Evolutionary conservation across 2,888 invertebrate genomes (phyloP).

Genomic region (Notodonta dromedarius): DNA sequence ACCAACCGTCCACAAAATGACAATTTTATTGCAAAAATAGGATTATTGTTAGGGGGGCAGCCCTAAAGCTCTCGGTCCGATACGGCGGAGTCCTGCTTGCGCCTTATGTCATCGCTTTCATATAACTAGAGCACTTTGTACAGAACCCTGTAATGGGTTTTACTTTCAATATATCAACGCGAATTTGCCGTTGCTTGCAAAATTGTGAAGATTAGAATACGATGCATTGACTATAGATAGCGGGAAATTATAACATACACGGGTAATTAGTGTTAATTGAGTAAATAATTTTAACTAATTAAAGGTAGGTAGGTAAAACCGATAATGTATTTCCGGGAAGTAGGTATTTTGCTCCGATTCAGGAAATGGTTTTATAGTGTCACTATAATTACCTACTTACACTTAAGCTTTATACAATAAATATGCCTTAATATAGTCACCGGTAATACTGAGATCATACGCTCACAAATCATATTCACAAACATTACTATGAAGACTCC

Average conservation of each 20-base stretch:
- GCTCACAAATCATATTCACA: no score
- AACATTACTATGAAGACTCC: no score
- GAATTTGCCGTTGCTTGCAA: background rate
- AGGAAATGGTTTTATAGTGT: background rate
- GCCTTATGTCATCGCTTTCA: conserved; percentile 60
- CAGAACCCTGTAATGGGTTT: conserved; percentile 19
- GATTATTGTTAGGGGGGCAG: background rate
- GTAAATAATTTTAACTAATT: background rate
- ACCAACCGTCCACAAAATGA: no score
- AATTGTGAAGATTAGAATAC: background rate
- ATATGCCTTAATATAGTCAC: background rate
- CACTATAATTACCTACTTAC: background rate
- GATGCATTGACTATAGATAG: no score
- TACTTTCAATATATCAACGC: conserved; percentile 4
- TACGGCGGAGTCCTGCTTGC: conserved; percentile 44
- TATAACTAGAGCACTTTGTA: conserved; percentile 47
- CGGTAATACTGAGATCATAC: no score
- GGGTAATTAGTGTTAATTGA: background rate
- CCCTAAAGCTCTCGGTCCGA: conserved; percentile 16
- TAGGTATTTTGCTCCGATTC: background rate
- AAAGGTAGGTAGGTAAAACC: background rate
- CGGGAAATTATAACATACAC: no score
- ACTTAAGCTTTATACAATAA: conserved; percentile 9
- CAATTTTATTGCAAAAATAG: background rate
- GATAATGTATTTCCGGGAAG: background rate